Percentiles rank a stretch among this genome's conserved stretches.
Conservation (phyloP, 2,888 invertebrate species). For the Drosophila emarginata region DNA sequence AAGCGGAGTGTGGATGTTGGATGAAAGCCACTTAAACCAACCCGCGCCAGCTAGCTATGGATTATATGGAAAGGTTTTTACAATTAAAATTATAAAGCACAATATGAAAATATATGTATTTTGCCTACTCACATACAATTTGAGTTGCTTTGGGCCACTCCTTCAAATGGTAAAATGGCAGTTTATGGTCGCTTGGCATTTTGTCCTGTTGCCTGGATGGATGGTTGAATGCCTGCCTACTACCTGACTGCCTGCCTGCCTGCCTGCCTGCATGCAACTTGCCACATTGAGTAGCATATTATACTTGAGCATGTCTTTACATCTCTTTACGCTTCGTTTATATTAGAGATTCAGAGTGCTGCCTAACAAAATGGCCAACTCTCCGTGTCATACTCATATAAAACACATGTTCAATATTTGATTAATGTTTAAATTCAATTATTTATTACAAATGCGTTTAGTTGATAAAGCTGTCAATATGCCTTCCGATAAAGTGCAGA, state of each 20-base stretch:
- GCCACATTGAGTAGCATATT: slow-evolving; percentile 72
- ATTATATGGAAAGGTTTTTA: slow-evolving; percentile 30
- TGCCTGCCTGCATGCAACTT: slow-evolving; percentile 36
- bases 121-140: slow-evolving; percentile 54
- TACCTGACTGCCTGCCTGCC: slow-evolving; percentile 14
- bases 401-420: slow-evolving; percentile 14
- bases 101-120: slow-evolving; percentile 31
- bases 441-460: slow-evolving; percentile 6
- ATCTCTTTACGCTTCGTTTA: slow-evolving; percentile 74
- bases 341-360: slow-evolving; percentile 51
- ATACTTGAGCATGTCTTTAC: slow-evolving; percentile 73
- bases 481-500: neutral
- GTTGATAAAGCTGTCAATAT: slow-evolving; percentile 7
- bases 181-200: slow-evolving; percentile 74
- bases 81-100: slow-evolving; percentile 60
- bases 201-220: slow-evolving; percentile 44
- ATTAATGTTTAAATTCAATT: slow-evolving; percentile 18
- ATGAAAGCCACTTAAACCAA: slow-evolving; percentile 45
- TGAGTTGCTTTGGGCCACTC: slow-evolving; percentile 48
- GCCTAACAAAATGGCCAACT: slow-evolving; percentile 17
- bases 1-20: slow-evolving; percentile 1
- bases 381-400: neutral
- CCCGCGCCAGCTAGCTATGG: neutral
- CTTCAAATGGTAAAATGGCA: slow-evolving; percentile 70
- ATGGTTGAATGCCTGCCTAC: slow-evolving; percentile 2